A percentile compares a stretch with the other conserved stretches of the same genome.
Evolutionary conservation across 2,797 vertebrate species (phyloP).

Genomic region (Buphagus erythrorhynchus): DNA sequence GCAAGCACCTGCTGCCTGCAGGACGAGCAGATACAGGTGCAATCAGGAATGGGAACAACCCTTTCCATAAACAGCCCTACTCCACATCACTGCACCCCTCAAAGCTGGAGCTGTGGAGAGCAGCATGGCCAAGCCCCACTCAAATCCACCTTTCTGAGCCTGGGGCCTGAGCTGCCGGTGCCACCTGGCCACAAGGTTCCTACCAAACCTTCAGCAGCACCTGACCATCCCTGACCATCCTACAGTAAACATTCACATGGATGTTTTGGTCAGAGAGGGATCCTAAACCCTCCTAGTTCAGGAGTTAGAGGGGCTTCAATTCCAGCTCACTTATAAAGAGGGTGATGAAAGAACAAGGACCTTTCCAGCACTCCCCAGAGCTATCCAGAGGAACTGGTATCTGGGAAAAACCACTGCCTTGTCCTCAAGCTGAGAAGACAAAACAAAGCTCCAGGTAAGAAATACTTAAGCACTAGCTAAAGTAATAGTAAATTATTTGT

Average conservation of each 20-base stretch:
- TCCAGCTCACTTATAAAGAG: background rate
- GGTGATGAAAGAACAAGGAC: background rate
- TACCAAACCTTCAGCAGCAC: background rate
- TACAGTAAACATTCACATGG: background rate
- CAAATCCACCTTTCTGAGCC: background rate
- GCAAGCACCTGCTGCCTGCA: background rate
- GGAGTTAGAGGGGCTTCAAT: background rate
- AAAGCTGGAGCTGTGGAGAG: background rate
- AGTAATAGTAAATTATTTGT: background rate
- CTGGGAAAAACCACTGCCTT: background rate
- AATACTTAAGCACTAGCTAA: background rate
- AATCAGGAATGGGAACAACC: background rate
- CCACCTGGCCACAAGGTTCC: background rate
- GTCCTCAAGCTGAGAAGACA: background rate
- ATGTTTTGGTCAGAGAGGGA: background rate
- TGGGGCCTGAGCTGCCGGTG: background rate
- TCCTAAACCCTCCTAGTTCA: background rate
- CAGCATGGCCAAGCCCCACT: background rate
- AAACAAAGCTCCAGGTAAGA: constrained; percentile 12
- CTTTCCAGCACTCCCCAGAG: background rate
- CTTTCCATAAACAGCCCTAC: background rate
- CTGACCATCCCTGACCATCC: background rate
- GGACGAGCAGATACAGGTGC: background rate
- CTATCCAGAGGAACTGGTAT: background rate
- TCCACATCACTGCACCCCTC: background rate